Percentiles rank a stretch among this genome's conserved stretches.
Evolutionary conservation across 2,113 vertebrate species (phyloP).

Genomic region (Podarcis cretensis): DNA sequence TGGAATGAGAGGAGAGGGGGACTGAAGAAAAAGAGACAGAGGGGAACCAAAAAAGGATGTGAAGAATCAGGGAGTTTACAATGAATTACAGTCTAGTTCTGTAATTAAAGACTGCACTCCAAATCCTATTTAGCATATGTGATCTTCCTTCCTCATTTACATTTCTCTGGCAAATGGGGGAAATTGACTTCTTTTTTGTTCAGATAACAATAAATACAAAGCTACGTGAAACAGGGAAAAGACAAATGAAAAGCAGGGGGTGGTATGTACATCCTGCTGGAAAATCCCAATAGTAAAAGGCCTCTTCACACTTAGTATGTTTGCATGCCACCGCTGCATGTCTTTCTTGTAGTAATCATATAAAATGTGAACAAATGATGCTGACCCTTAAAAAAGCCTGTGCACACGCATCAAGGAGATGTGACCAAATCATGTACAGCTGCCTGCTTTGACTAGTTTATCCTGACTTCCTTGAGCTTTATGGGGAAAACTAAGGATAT

Average conservation of each 20-base stretch:
- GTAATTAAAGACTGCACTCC: slow-evolving; percentile 62
- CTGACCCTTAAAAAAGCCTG: neutral
- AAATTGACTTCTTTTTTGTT: slow-evolving; percentile 28
- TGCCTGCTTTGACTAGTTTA: neutral
- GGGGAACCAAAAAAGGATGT: slow-evolving; percentile 45
- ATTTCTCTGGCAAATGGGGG: slow-evolving; percentile 34
- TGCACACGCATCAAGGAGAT: neutral
- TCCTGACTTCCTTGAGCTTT: neutral
- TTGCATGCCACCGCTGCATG: neutral
- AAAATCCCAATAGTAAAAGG: neutral
- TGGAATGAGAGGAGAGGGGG: neutral
- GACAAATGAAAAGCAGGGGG: neutral
- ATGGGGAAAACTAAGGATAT: neutral
- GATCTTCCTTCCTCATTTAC: slow-evolving; percentile 41
- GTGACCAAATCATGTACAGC: neutral
- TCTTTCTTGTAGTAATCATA: neutral
- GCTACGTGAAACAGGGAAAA: neutral
- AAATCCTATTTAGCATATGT: slow-evolving; percentile 18
- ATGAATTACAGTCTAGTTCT: slow-evolving; percentile 37
- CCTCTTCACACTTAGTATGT: neutral
- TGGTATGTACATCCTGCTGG: neutral
- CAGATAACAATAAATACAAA: neutral
- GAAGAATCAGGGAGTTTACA: slow-evolving; percentile 40
- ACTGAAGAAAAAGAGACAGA: neutral
- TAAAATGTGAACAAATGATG: neutral